Percentiles rank a stretch among this genome's conserved stretches.
Evolutionary conservation across 1,140 invertebrate genomes (phyloP).

Genomic region (Cydia strobilella): DNA sequence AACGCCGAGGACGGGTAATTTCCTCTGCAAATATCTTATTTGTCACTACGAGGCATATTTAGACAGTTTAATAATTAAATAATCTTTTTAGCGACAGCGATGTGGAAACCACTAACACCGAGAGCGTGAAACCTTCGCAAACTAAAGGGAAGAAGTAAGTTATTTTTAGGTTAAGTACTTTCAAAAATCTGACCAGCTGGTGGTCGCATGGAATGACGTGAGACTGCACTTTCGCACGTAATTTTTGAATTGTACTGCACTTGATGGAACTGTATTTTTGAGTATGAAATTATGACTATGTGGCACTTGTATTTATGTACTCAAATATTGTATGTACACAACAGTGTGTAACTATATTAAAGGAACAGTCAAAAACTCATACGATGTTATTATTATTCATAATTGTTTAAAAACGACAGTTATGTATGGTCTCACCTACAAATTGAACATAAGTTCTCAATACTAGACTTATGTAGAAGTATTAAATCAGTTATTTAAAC

Average conservation of each 20-base stretch:
- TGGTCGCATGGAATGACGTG: neutral
- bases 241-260: neutral
- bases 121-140: conserved; percentile 72
- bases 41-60: conserved; percentile 44
- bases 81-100: conserved; percentile 79
- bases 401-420: too few species aligned
- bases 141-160: conserved; percentile 71
- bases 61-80: conserved; percentile 33
- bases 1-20: conserved; percentile 84
- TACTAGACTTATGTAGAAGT: too few species aligned
- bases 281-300: neutral
- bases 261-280: neutral
- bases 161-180: conserved; percentile 60
- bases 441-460: too few species aligned
- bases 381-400: too few species aligned
- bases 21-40: conserved; percentile 60
- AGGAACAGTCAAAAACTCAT: conserved; percentile 46
- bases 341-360: neutral
- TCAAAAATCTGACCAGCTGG: conserved; percentile 26
- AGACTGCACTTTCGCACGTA: neutral
- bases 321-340: conserved; percentile 53
- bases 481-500: too few species aligned
- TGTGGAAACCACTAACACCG: conserved; percentile 76
- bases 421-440: too few species aligned
- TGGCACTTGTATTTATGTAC: conserved; percentile 47